These are phyloP conservation scores for Zaprionus ghesquierei DNA, from an alignment of 1,140 invertebrate genomes.

Conservation along the genomic window DNA sequence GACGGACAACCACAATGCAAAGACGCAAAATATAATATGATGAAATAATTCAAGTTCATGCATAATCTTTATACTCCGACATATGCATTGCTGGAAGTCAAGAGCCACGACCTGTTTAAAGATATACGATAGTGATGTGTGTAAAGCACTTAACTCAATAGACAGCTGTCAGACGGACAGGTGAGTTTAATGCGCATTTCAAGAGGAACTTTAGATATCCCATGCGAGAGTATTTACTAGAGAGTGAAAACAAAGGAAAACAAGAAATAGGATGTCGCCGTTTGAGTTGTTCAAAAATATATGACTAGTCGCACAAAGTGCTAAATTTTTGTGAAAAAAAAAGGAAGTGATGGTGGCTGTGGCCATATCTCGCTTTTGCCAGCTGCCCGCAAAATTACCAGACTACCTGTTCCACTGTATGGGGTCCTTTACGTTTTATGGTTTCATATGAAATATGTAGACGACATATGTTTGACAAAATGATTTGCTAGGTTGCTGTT, in stretches of 20 bases:
- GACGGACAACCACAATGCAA: too few species aligned
- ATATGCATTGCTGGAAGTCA: neutral
- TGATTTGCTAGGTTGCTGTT: slow-evolving; percentile 53
- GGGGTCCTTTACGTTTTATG: slow-evolving; percentile 34
- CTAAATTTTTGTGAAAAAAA: slow-evolving; percentile 77
- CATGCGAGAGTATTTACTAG: neutral
- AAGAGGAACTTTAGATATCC: neutral
- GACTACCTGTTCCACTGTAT: neutral
- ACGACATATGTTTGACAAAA: slow-evolving; percentile 55
- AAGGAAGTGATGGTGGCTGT: slow-evolving; percentile 54
- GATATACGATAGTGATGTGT: neutral
- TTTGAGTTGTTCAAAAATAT: slow-evolving; percentile 77
- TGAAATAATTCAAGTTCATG: too few species aligned
- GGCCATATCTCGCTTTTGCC: neutral
- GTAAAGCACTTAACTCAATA: neutral
- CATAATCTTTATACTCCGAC: too few species aligned
- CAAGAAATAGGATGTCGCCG: slow-evolving; percentile 52
- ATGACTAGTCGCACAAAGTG: slow-evolving; percentile 75
- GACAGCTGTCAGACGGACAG: neutral
- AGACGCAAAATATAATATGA: too few species aligned
- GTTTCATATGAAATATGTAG: slow-evolving; percentile 62
- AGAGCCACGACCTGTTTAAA: neutral
- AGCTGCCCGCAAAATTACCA: neutral
- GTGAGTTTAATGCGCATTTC: neutral
- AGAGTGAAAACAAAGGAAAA: slow-evolving; percentile 15